Evolutionary conservation across 2,797 vertebrate genomes (phyloP).

Genomic region (Tragopan temminckii): DNA sequence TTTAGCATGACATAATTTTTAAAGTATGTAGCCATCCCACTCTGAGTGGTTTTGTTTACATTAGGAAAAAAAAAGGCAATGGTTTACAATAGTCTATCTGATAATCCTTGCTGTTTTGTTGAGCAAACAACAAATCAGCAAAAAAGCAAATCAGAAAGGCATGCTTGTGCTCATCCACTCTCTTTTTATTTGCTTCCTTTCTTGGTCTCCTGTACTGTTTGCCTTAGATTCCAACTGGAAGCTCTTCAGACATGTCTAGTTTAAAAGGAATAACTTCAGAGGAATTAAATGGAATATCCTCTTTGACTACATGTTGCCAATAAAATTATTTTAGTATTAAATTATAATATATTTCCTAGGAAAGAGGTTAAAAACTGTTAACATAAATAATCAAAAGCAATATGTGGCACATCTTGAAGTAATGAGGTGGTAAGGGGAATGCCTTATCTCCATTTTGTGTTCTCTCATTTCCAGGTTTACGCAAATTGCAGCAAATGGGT

Average conservation of each 20-base stretch:
- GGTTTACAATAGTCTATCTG: constrained; percentile 26
- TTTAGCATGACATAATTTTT: constrained; percentile 8
- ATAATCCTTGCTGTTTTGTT: constrained; percentile 25
- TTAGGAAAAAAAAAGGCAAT: constrained; percentile 61
- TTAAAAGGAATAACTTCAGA: not conserved
- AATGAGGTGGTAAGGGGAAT: not conserved
- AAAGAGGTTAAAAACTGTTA: not conserved
- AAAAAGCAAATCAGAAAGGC: not conserved
- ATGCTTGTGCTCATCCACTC: not conserved
- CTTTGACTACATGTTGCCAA: not conserved
- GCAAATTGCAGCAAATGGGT: constrained; percentile 8
- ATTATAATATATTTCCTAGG: not conserved
- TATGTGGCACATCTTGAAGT: not conserved
- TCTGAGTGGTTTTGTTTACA: constrained; percentile 38
- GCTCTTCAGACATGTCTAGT: not conserved
- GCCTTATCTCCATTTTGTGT: not conserved
- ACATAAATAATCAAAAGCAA: not conserved
- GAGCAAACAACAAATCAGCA: constrained; percentile 19
- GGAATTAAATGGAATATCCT: not conserved
- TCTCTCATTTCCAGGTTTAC: not conserved
- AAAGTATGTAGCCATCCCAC: not conserved
- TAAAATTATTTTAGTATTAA: not conserved
- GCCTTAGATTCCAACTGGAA: not conserved
- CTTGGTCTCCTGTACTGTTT: not conserved
- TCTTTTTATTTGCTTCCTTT: not conserved